Evolutionary conservation across 1,140 invertebrate genomes (phyloP).

Genomic region (Drosophila guanche): DNA sequence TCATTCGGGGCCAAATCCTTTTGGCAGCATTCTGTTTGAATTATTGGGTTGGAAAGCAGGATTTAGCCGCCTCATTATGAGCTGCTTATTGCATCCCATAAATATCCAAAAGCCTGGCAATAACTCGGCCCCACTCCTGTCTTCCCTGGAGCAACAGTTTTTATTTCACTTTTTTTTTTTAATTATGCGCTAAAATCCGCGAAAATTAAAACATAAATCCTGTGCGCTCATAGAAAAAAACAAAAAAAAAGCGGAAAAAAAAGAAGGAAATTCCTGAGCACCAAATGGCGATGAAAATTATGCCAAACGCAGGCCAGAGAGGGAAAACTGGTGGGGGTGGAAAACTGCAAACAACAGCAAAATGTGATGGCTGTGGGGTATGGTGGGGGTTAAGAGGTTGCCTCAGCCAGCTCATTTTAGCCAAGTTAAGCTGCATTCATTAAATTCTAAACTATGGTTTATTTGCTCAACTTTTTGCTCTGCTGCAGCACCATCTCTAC

Average conservation of each 20-base stretch:
- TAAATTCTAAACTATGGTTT: constrained; percentile 77
- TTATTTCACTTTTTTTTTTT: constrained; percentile 38
- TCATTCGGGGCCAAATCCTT: constrained; percentile 13
- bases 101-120: constrained; percentile 36
- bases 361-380: constrained; percentile 24
- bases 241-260: constrained; percentile 1
- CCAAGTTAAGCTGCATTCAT: constrained; percentile 78
- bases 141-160: constrained; percentile 11
- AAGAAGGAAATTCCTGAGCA: constrained; percentile 42
- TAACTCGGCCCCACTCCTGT: constrained; percentile 21
- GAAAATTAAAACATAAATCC: constrained; percentile 76
- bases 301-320: constrained; percentile 56
- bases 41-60: constrained; percentile 40
- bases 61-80: constrained; percentile 42
- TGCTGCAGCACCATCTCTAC: not conserved
- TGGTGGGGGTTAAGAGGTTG: constrained; percentile 22
- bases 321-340: not conserved
- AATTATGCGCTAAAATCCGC: constrained; percentile 71
- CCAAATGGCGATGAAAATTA: constrained; percentile 57
- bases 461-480: constrained; percentile 53
- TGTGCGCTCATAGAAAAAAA: constrained; percentile 12
- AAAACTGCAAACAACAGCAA: constrained; percentile 43
- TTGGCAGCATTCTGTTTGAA: constrained; percentile 1
- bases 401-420: constrained; percentile 71
- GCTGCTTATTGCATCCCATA: constrained; percentile 40